Base-by-base conservation (phyloP, 2,888 invertebrate species). In the Baccha elongata region DNA sequence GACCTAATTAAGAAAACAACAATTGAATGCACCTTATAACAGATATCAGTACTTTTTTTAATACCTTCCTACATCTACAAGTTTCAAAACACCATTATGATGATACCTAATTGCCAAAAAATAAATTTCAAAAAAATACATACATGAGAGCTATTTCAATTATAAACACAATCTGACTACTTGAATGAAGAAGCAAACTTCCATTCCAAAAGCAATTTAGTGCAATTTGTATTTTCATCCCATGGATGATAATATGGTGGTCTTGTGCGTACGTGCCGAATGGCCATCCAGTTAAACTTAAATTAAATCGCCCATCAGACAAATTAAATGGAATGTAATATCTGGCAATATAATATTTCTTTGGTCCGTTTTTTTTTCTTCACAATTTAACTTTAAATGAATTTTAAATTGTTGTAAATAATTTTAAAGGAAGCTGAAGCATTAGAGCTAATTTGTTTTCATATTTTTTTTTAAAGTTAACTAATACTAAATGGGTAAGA, bases 261-360 rank as follows among this genome's bases (percentile, higher is more conserved):
- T 58, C 35, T 19, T 53, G 21, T 48, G 64, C 21, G 80, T 72
- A 78, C 83, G 83, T 76, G 83, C 68, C 37, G 42, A 64, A 53
- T 64, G 42, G 29, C 46, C 50, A 58, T 72, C 83, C 72, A 83
- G 71, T 83, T 83, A 58, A 58, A 37, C 48, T 62, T 11, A 73
- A 83, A 83, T 83, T 83, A 83, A 83, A 73, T 68, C 72, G 53
- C 78, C 68, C 72, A 83, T 83, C 78, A 73, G 42, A 78, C 83
- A 78, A 78, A 83, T 83, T 83, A 83, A 73, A 76, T 60, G 68
- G 64, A 78, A 68, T 73, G 73, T 78, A 78, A 69, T 78, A 68
- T 58, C 67, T 8, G n/a, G 32, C 15, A 44, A 37, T 78, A 76
- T 71, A 60, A 76, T 60, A 53, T 26, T n/a, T 17, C 17, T 40